These are phyloP conservation scores for Trichacis sp. DNA, from an alignment of 2,888 invertebrate genomes.

Conservation along the genomic window DNA sequence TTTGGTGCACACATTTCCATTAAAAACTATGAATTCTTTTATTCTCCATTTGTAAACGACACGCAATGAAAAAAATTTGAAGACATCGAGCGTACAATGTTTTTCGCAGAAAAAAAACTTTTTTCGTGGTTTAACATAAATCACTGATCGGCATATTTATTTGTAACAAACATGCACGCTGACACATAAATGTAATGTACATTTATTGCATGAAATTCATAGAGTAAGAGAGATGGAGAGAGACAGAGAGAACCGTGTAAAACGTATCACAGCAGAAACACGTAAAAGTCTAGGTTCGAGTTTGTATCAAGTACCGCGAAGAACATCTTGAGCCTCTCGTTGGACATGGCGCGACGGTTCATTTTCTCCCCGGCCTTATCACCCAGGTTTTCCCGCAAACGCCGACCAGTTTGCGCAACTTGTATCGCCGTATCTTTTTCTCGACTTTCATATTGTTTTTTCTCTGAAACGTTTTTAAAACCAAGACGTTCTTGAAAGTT, in stretches of 20 bases:
- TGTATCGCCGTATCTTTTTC: not conserved
- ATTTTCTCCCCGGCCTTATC: conserved; percentile 80
- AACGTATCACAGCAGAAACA: conserved; percentile 26
- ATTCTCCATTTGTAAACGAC: too few relatives aligned
- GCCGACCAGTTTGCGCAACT: conserved; percentile 30
- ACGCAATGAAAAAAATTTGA: conserved; percentile 3
- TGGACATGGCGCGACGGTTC: conserved; percentile 88
- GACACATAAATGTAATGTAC: conserved; percentile 46
- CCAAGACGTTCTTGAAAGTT: not conserved
- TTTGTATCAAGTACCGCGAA: conserved; percentile 79
- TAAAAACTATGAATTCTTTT: too few relatives aligned
- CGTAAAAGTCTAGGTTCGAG: conserved; percentile 12
- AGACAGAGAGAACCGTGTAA: conserved; percentile 16
- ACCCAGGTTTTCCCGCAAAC: conserved; percentile 70
- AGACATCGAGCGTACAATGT: not conserved
- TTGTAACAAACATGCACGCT: conserved; percentile 60
- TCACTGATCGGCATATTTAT: conserved; percentile 54
- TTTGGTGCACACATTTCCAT: too few relatives aligned
- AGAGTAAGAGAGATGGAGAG: conserved; percentile 2
- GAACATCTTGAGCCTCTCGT: conserved; percentile 94
- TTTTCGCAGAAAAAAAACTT: not conserved
- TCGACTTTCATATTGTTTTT: conserved; percentile 14
- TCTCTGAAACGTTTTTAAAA: conserved; percentile 3
- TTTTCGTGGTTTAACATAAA: not conserved
- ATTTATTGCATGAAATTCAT: not conserved